Evolutionary conservation across 2,113 vertebrate genomes (phyloP).

Genomic region (Mustela nigripes): DNA sequence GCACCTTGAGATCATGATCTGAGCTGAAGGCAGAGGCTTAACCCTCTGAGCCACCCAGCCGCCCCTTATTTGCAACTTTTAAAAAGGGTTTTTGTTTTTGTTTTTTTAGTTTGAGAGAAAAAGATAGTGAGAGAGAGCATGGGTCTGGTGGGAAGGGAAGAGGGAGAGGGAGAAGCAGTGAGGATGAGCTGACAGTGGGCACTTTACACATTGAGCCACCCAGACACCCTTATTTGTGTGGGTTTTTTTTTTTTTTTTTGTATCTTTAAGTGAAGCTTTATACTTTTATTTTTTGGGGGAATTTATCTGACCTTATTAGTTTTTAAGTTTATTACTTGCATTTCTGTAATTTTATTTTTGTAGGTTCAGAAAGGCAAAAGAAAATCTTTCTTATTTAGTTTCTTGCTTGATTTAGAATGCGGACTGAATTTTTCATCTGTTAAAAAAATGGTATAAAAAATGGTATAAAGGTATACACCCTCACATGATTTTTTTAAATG

Average conservation of each 20-base stretch:
- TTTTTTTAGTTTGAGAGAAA: too few relatives aligned
- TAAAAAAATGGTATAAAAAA: background rate
- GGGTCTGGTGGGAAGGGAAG: too few relatives aligned
- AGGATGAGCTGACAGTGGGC: too few relatives aligned
- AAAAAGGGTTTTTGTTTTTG: too few relatives aligned
- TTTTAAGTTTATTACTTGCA: conserved; percentile 9
- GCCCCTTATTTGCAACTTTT: too few relatives aligned
- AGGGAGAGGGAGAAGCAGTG: too few relatives aligned
- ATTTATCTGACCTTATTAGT: background rate
- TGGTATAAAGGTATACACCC: background rate
- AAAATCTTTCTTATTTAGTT: background rate
- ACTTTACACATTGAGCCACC: too few relatives aligned
- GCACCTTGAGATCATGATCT: background rate
- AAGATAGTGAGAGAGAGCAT: too few relatives aligned
- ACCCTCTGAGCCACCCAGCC: background rate
- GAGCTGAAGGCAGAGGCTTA: background rate
- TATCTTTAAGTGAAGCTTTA: background rate
- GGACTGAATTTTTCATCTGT: background rate
- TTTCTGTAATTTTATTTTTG: background rate
- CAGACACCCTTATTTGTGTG: too few relatives aligned
- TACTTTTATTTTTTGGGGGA: background rate
- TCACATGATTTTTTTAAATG: background rate
- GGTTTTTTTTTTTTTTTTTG: background rate
- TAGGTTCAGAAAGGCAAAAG: background rate
- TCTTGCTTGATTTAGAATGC: background rate